A percentile compares a stretch with the other conserved stretches of the same genome.
phyloP scores from a whole-genome alignment of 2,888 invertebrate genomes.

The Drepanosiphum platanoidis region DNA sequence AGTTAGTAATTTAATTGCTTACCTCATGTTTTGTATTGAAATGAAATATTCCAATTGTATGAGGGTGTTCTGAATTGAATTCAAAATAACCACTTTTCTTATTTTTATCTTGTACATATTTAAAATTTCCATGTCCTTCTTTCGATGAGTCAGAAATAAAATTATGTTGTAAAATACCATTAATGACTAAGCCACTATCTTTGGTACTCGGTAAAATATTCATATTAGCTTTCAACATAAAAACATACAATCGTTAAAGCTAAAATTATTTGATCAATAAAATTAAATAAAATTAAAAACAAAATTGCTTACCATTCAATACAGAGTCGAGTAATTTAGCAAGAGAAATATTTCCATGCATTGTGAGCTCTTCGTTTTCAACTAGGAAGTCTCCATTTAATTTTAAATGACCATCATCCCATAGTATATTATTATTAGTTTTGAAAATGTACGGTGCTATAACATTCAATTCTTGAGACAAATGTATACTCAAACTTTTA shows the following conservation, averaged over 20 bases:
- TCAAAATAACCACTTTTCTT: constrained; percentile 2
- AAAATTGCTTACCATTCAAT: constrained; percentile 25
- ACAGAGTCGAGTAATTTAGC: neutral
- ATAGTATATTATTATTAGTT: constrained; percentile 3
- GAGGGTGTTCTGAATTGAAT: neutral
- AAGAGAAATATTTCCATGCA: neutral
- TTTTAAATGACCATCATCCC: neutral
- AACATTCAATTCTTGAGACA: neutral
- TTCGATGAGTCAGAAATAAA: constrained; percentile 7
- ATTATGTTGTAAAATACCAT: neutral
- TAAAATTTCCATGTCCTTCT: neutral
- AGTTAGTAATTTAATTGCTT: neutral
- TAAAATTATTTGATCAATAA: neutral
- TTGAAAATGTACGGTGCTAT: neutral
- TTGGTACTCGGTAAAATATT: neutral
- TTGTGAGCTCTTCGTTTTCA: constrained; percentile 1
- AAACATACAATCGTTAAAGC: neutral
- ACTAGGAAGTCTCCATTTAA: neutral
- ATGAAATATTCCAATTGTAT: neutral
- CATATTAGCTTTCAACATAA: constrained; percentile 20
- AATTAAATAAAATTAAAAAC: no score
- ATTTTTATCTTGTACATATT: constrained; percentile 22
- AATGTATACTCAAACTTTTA: neutral
- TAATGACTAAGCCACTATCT: neutral
- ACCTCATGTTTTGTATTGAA: constrained; percentile 17